Base-by-base conservation (phyloP, 2,888 invertebrate species). In the Dugesia japonica region DNA sequence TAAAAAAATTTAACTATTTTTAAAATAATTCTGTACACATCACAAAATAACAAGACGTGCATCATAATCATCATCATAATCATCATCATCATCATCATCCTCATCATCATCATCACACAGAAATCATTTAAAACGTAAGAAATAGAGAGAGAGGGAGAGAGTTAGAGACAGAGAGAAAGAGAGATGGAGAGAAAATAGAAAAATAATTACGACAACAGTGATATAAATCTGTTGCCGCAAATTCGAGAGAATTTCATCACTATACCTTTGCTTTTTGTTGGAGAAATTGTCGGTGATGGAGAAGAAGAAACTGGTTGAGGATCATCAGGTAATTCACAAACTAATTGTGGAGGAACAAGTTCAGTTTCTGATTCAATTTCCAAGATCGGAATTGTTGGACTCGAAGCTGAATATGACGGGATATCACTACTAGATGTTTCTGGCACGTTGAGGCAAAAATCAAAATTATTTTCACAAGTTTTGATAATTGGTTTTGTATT, bases 311-410 rank as follows among this genome's bases (percentile, higher is more conserved):
- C 13, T 13, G 31, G 31, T 31, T 4, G 31, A 31, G 4, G 31
- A 13, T 7, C 31, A n/a, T 56, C 56, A 1, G 4, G 56, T 56
- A 56, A n/a, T 56, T 56, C 56, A 56, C 56, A 56, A n/a, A 56
- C 23, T n/a, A 56, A 56, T n/a, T 56, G 56, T 9, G 56, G 56
- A n/a, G 56, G 56, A 56, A 56, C 56, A n/a, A 56, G 56, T 56
- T 56, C 56, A n/a, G 56, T 56, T 56, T 56, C 56, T 56, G 56
- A 56, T n/a, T 56, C 56, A n/a, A 56, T 56, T 56, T 56, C 56
- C 23, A 56, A n/a, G 17, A 56, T 56, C 4, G 56, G 56, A 56
- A 56, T 56, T n/a, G 56, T 56, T 13, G 56, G 56, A 56, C 56
- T 56, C 20, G 56, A 56, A 4, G 56, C 56, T 4, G 56, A 56